Evolutionary conservation across 2,888 invertebrate species (phyloP).

Genomic region (Epinotia nisella): DNA sequence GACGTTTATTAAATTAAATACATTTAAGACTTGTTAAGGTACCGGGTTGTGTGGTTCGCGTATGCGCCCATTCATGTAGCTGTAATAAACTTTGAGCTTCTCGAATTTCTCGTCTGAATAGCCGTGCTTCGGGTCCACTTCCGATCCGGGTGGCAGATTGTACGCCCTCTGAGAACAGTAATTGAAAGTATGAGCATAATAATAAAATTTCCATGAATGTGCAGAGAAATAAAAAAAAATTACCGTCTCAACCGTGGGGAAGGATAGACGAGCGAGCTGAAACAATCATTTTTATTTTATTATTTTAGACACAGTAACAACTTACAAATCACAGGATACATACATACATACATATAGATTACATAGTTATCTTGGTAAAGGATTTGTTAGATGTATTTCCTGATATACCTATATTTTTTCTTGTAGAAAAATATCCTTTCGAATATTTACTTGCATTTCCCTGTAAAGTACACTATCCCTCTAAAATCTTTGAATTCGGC

Average conservation of each 20-base stretch:
- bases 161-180: constrained; percentile 67
- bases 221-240: constrained; percentile 49
- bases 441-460: no score
- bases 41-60: constrained; percentile 78
- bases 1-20: background rate
- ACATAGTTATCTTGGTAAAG: no score
- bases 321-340: no score
- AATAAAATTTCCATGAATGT: background rate
- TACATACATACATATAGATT: no score
- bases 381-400: no score
- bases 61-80: constrained; percentile 71
- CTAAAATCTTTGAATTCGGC: no score
- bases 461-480: no score
- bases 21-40: background rate
- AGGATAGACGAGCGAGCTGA: constrained; percentile 73
- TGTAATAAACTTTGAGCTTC: constrained; percentile 70
- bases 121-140: constrained; percentile 68
- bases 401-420: no score
- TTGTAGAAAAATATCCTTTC: no score
- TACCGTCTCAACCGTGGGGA: constrained; percentile 74
- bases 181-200: background rate
- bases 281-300: no score
- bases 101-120: constrained; percentile 78
- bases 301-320: no score
- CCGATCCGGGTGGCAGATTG: constrained; percentile 68